Evolutionary conservation across 2,113 vertebrate species (phyloP).

Genomic region (Callipepla squamata): DNA sequence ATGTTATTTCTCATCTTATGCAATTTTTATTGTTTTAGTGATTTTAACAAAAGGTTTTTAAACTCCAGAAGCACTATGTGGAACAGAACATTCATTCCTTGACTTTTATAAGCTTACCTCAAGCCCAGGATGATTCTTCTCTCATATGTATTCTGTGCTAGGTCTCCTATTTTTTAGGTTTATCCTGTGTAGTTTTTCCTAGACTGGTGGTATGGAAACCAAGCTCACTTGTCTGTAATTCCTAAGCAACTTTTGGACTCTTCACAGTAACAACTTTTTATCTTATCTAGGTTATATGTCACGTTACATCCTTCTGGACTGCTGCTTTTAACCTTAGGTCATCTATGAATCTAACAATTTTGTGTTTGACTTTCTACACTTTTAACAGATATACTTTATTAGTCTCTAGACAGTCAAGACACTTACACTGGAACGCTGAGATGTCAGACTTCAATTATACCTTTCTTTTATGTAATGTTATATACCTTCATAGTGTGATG

Average conservation of each 20-base stretch:
- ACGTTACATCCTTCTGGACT: not conserved
- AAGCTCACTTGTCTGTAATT: not conserved
- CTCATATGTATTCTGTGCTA: not conserved
- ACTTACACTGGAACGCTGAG: not conserved
- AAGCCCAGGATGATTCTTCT: not conserved
- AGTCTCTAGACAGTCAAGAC: not conserved
- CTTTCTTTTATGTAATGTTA: not conserved
- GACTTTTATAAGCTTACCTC: not conserved
- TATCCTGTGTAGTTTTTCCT: not conserved
- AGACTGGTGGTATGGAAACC: not conserved
- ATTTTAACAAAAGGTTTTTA: not conserved
- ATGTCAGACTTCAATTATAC: not conserved
- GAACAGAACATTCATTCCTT: not conserved
- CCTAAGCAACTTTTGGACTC: not conserved
- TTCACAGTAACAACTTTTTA: not conserved
- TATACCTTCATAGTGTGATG: not conserved
- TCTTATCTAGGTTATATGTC: not conserved
- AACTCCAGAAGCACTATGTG: not conserved
- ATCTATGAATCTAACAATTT: not conserved
- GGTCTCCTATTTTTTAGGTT: not conserved
- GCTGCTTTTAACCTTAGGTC: not conserved
- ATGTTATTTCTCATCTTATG: not conserved
- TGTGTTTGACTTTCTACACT: not conserved
- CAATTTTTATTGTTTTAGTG: not conserved
- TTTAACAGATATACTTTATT: not conserved